Evolutionary conservation across 2,113 vertebrate genomes (phyloP).

Genomic region (Zosterops japonicus): DNA sequence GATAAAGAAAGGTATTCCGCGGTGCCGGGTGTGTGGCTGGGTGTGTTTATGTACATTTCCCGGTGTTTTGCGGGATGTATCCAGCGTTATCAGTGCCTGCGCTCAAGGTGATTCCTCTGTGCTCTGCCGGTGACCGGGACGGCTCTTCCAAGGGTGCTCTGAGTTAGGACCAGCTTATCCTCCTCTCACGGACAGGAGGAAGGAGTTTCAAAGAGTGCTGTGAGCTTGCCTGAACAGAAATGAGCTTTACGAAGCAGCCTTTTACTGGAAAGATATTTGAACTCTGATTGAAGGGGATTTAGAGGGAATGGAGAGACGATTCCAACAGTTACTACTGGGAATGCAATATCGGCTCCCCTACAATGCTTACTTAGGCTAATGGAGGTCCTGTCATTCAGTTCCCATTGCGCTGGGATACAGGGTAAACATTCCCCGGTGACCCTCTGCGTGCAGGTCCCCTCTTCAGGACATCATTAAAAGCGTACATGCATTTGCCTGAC

Average conservation of each 20-base stretch:
- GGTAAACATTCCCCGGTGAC: slow-evolving; percentile 88
- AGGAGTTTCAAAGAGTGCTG: background rate
- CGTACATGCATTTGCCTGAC: slow-evolving; percentile 75
- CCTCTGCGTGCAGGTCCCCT: slow-evolving; percentile 83
- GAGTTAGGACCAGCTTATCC: background rate
- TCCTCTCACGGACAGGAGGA: background rate
- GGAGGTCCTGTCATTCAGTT: slow-evolving; percentile 92
- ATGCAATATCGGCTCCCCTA: slow-evolving; percentile 84
- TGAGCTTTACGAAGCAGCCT: slow-evolving; percentile 20
- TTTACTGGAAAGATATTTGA: slow-evolving; percentile 80
- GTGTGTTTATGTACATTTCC: background rate
- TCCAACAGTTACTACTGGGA: slow-evolving; percentile 89
- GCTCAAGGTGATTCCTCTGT: background rate
- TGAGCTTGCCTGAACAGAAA: background rate
- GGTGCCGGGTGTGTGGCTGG: background rate
- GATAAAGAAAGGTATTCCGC: background rate
- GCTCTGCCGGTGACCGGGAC: background rate
- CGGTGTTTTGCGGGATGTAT: background rate
- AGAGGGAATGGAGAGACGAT: slow-evolving; percentile 75
- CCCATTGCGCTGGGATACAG: slow-evolving; percentile 84
- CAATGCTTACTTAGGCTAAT: slow-evolving; percentile 91
- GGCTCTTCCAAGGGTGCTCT: background rate
- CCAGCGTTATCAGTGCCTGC: background rate
- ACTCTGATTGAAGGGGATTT: slow-evolving; percentile 59
- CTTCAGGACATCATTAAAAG: slow-evolving; percentile 88